A percentile compares a stretch with the other conserved stretches of the same genome.
phyloP scores from a whole-genome alignment of 1,140 invertebrate species.

The Diabrotica undecimpunctata region DNA sequence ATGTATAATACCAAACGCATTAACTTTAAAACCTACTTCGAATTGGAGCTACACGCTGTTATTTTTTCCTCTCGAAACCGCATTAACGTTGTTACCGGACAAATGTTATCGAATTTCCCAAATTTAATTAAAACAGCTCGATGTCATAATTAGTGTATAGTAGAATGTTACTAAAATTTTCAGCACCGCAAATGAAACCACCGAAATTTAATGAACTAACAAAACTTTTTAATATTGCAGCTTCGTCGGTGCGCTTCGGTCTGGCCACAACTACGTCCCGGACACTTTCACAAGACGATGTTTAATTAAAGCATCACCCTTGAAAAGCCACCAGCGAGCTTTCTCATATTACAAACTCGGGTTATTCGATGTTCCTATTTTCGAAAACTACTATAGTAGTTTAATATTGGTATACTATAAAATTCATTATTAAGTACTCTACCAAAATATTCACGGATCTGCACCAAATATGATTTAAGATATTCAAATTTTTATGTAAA shows the following conservation, averaged over 20 bases:
- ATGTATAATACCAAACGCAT: too few species aligned
- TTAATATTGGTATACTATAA: too few species aligned
- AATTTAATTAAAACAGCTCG: not conserved
- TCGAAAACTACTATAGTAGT: too few species aligned
- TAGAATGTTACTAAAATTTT: not conserved
- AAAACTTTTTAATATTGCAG: not conserved
- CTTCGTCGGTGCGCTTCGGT: too few species aligned
- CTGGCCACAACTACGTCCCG: not conserved
- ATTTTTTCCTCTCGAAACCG: not conserved
- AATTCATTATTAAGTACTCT: too few species aligned
- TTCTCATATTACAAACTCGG: too few species aligned
- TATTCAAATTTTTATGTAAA: too few species aligned
- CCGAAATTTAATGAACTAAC: conserved; percentile 2
- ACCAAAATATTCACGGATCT: too few species aligned
- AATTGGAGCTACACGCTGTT: too few species aligned
- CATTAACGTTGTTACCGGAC: not conserved
- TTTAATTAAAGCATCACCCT: not conserved
- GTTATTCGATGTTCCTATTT: too few species aligned
- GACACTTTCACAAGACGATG: conserved; percentile 1
- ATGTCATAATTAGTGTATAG: not conserved
- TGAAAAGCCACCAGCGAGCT: not conserved
- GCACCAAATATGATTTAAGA: too few species aligned
- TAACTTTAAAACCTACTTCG: too few species aligned
- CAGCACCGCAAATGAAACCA: not conserved
- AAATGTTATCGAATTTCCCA: not conserved